Evolutionary conservation across 2,797 vertebrate genomes (phyloP), one percentile per base, ranked within the genome.

Genomic region (Morus bassanus): DNA sequence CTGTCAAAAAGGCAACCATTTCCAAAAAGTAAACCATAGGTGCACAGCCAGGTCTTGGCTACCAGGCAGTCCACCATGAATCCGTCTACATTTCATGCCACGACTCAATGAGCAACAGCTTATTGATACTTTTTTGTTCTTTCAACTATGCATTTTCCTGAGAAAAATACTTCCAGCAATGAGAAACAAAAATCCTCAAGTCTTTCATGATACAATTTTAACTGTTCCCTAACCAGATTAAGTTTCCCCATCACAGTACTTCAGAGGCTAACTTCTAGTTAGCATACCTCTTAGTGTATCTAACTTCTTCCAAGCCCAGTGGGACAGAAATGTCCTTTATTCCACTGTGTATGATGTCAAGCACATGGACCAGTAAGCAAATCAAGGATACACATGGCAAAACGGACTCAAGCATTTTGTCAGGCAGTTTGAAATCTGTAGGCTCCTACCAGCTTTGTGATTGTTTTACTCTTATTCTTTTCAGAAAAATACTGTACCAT

Each of bases 311-410:
- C 76, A 75, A 81, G 18, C 33, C 12, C 33, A 33, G 2, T 15
- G 41, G 30, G 25, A 86, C 9, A 28, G 3, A 45, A 77, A 41
- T 7, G 16, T 18, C 45, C 43, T 61, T 75, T 68, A 70, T 59
- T 63, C 11, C 46, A n/a, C 0, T 65, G 43, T 2, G 0, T 43
- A 22, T 18, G 21, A 60, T 7, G 6, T 46, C 33, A 82, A 63
- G 23, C 56, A 53, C 23, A 56, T 6, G 12, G 22, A 56, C n/a
- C 7, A 72, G 35, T 64, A 86, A 18, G 39, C n/a, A 59, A 51
- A 60, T 18, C 5, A 78, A 64, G 18, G 19, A 83, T 18, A 91
- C 73, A 73, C 7, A 59, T 3, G 14, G 46, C 50, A 92, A 86
- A 81, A 61, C 6, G 4, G 18, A 67, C 33, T 45, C 17, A 59